Evolutionary conservation across 2,113 vertebrate species (phyloP).

Genomic region (Cygnus atratus): DNA sequence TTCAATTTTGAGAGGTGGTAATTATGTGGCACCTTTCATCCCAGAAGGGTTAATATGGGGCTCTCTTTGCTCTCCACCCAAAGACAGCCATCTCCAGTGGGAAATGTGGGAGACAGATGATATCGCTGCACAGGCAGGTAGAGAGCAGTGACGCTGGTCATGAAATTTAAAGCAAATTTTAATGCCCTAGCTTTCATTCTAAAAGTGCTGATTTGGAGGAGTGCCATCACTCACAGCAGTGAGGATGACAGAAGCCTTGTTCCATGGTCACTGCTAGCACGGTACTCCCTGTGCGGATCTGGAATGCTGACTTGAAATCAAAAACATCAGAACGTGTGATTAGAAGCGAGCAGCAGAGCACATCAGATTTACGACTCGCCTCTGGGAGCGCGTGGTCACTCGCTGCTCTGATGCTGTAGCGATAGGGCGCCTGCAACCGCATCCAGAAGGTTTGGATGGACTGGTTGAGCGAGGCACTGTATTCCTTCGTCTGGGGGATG

Average conservation of each 20-base stretch:
- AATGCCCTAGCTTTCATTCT: too few species aligned
- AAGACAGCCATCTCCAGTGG: neutral
- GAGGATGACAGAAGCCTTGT: neutral
- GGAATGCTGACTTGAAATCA: neutral
- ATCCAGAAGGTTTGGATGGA: neutral
- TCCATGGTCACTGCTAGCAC: neutral
- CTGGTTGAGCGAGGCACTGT: rapidly evolving
- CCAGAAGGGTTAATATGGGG: neutral
- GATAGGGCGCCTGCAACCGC: neutral
- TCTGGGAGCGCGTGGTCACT: neutral
- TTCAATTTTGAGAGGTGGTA: neutral
- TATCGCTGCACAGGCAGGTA: neutral
- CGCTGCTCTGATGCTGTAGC: neutral
- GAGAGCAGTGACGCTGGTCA: neutral
- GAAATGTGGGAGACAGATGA: neutral
- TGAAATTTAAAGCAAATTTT: neutral
- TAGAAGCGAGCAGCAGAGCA: neutral
- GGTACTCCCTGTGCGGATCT: too few species aligned
- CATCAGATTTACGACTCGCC: neutral
- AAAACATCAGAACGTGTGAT: neutral
- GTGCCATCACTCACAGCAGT: neutral
- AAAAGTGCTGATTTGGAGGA: neutral
- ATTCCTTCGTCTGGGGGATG: neutral
- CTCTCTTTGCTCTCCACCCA: neutral
- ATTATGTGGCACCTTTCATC: neutral